Conservation (phyloP, 37 sponge, comb jelly and placozoan genomes). For the Chondrilla cf. caribensis region DNA sequence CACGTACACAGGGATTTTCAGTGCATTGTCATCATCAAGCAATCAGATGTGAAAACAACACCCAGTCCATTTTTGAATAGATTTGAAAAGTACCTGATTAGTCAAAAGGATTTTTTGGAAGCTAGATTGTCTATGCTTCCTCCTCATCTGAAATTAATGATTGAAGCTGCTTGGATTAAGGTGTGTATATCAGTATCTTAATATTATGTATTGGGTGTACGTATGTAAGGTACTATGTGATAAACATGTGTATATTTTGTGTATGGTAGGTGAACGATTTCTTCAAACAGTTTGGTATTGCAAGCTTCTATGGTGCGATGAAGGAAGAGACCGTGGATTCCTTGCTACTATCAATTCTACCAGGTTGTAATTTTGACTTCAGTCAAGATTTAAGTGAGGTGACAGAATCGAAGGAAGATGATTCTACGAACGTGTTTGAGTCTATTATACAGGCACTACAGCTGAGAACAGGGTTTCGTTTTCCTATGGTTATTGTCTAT, state of each 20-base stretch:
- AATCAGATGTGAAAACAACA: slow-evolving; percentile 31
- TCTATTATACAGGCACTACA: too few species aligned
- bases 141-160: slow-evolving; percentile 35
- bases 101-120: slow-evolving; percentile 71
- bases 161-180: slow-evolving; percentile 59
- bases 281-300: slow-evolving; percentile 16
- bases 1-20: slow-evolving; percentile 76
- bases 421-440: too few species aligned
- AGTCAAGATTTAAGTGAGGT: too few species aligned
- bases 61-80: slow-evolving; percentile 86
- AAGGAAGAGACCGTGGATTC: slow-evolving; percentile 60
- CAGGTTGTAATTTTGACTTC: background rate
- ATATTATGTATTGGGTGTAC: too few species aligned
- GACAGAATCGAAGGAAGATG: too few species aligned
- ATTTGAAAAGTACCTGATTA: slow-evolving; percentile 81
- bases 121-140: slow-evolving; percentile 46
- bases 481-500: too few species aligned
- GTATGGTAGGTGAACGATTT: slow-evolving; percentile 49
- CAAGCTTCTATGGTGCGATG: slow-evolving; percentile 50
- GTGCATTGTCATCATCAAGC: slow-evolving; percentile 78
- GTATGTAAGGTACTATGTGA: too few species aligned
- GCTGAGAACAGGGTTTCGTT: too few species aligned
- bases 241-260: too few species aligned
- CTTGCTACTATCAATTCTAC: slow-evolving; percentile 52
- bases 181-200: too few species aligned